Percentiles rank a stretch among this genome's conserved stretches.
Conservation (phyloP, 1,140 invertebrate species). For the Papilio machaon region DNA sequence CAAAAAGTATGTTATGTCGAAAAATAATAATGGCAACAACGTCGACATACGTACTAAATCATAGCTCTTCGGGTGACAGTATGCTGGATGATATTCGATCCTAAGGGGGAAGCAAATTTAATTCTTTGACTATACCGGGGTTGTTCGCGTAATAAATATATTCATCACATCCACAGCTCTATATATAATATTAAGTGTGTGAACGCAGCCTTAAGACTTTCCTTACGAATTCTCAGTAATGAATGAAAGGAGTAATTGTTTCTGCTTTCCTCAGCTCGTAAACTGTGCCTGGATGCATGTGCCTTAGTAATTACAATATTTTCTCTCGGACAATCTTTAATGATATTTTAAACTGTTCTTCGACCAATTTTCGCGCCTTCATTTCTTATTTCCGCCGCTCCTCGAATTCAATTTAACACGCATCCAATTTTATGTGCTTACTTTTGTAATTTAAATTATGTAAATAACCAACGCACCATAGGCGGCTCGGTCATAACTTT, state of each 20-base stretch:
- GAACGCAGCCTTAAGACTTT: conserved; percentile 27
- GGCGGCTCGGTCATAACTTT: conserved; percentile 59
- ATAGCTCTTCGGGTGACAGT: too few relatives aligned
- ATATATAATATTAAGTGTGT: conserved; percentile 35
- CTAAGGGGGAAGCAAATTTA: too few relatives aligned
- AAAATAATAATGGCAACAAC: too few relatives aligned
- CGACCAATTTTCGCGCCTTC: conserved; percentile 74
- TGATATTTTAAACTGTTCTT: conserved; percentile 75
- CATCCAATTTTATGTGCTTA: conserved; percentile 71
- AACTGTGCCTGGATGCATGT: conserved; percentile 52
- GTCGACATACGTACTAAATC: too few relatives aligned
- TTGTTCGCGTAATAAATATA: too few relatives aligned
- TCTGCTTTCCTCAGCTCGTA: conserved; percentile 63
- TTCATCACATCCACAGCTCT: neutral
- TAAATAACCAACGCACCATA: conserved; percentile 67
- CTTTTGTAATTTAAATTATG: conserved; percentile 68
- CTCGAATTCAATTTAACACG: conserved; percentile 77
- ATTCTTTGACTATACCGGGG: too few relatives aligned
- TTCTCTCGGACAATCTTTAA: conserved; percentile 70
- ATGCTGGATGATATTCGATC: too few relatives aligned
- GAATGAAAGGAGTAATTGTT: conserved; percentile 55
- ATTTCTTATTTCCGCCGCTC: conserved; percentile 72
- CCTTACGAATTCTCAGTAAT: conserved; percentile 49
- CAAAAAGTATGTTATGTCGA: too few relatives aligned
- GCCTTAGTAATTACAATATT: conserved; percentile 70